phyloP scores from a whole-genome alignment of 2,113 vertebrate species.

The Mandrillus leucophaeus region DNA sequence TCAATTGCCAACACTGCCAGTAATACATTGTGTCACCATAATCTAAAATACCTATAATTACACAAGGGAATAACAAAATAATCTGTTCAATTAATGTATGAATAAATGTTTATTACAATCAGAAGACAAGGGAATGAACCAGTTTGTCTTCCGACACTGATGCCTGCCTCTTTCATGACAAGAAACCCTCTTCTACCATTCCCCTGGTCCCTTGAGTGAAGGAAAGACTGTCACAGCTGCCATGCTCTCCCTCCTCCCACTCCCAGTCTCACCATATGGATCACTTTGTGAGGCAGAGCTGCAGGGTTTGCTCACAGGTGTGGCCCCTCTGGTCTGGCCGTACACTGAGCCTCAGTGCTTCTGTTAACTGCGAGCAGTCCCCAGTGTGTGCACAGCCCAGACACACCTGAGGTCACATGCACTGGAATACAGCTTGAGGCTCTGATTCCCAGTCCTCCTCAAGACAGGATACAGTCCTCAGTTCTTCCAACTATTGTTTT shows the following conservation, averaged over 20 bases:
- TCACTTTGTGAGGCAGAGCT: neutral
- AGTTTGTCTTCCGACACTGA: neutral
- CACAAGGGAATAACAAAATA: conserved; percentile 19
- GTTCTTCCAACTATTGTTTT: neutral
- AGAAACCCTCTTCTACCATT: neutral
- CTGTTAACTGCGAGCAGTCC: neutral
- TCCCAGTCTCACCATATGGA: too few relatives aligned
- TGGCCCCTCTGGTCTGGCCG: neutral
- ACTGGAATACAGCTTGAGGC: neutral
- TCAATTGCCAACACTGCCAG: neutral
- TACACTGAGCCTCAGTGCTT: neutral
- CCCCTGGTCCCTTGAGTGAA: neutral
- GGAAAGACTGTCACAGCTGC: neutral
- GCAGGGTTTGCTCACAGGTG: neutral
- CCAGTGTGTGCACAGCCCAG: neutral
- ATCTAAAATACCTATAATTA: neutral
- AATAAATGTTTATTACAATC: conserved; percentile 31
- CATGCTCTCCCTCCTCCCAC: too few relatives aligned
- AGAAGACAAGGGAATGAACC: neutral
- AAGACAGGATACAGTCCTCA: neutral
- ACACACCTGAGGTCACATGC: neutral
- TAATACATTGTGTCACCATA: neutral
- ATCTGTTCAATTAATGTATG: neutral
- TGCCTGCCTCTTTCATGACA: neutral
- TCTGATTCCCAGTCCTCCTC: neutral